A percentile compares a stretch with the other conserved stretches of the same genome.
These are phyloP conservation scores for Amniataba percoides DNA, from an alignment of 2,797 vertebrate genomes.

Conservation along the genomic window DNA sequence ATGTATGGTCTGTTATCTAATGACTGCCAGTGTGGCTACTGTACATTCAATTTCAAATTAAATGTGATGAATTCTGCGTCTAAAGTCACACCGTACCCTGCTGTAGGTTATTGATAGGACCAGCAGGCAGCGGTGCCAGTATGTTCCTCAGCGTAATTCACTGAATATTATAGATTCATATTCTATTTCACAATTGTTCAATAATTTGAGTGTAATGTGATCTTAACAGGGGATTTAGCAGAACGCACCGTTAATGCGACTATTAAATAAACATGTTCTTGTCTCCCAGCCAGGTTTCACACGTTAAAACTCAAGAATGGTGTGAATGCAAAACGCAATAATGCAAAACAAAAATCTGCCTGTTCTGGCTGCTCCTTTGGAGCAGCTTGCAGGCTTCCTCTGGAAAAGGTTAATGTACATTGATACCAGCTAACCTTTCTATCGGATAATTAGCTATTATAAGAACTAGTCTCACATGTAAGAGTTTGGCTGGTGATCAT, in stretches of 20 bases:
- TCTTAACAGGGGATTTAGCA: not conserved
- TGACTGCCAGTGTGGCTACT: slow-evolving; percentile 21
- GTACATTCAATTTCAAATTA: slow-evolving; percentile 19
- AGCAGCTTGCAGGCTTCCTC: not conserved
- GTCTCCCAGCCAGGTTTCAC: not conserved
- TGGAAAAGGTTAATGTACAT: not conserved
- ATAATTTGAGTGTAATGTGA: not conserved
- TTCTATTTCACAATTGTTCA: slow-evolving; percentile 5
- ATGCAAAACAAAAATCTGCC: not conserved
- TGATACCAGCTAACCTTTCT: slow-evolving; percentile 2
- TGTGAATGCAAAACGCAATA: not conserved
- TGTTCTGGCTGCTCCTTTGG: not conserved
- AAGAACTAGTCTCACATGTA: not conserved
- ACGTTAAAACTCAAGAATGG: not conserved
- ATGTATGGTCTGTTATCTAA: slow-evolving; percentile 15
- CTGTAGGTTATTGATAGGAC: slow-evolving; percentile 11
- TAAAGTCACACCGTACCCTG: not conserved
- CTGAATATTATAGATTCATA: not conserved
- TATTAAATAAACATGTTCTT: not conserved
- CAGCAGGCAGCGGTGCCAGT: not conserved
- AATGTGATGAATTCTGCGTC: slow-evolving; percentile 13
- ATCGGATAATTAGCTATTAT: slow-evolving; percentile 1
- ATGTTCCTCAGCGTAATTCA: slow-evolving; percentile 1
- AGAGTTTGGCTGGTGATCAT: not conserved
- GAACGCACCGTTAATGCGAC: not conserved